Evolutionary conservation across 1,140 invertebrate species (phyloP), one percentile per base, ranked within the genome.

Genomic region (Microplitis mediator): DNA sequence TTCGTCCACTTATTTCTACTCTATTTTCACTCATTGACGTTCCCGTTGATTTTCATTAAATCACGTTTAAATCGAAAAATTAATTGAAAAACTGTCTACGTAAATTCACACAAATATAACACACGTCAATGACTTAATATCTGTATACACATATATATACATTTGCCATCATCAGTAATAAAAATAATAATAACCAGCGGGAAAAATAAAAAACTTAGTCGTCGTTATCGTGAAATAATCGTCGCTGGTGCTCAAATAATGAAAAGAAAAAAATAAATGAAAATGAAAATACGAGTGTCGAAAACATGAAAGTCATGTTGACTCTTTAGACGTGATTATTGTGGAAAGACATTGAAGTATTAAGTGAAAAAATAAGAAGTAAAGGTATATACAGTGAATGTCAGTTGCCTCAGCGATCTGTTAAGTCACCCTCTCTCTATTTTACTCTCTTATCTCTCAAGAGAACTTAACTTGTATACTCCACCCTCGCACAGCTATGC

Each of bases 371-470:
- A 35, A 31, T n/a, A 31, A 34, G 4, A 14, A 62, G 14, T 35
- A 35, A 62, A 62, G 31, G 35, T n/a, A 62, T 36, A 39, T n/a
- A 5, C 35, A 62, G 60, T 62, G 34, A 62, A 62, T 35, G 60
- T 62, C 60, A 35, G 13, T 62, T 36, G 60, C 60, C n/a, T 62
- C 11, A 35, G 60, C 32, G 60, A 62, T 35, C 60, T 62, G 35
- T 50, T 70, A 50, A 70, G 58, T 70, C 60, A 70, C 39, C 68
- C 68, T 60, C 39, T 50, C 32, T 58, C n/a, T 36, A n/a, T 68
- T 35, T 52, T 54, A 32, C 52, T 68, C 52, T 52, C 23, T 64
- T 45, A 45, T 45, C 39, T 45, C 8, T 45, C 39, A 45, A 45
- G 39, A 45, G 13, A 62, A 23, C 16, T 67, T 35, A 54, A 32